Percentiles rank a stretch among this genome's conserved stretches.
Evolutionary conservation across 2,797 vertebrate species (phyloP).

Genomic region (Atherinosoma microstoma): DNA sequence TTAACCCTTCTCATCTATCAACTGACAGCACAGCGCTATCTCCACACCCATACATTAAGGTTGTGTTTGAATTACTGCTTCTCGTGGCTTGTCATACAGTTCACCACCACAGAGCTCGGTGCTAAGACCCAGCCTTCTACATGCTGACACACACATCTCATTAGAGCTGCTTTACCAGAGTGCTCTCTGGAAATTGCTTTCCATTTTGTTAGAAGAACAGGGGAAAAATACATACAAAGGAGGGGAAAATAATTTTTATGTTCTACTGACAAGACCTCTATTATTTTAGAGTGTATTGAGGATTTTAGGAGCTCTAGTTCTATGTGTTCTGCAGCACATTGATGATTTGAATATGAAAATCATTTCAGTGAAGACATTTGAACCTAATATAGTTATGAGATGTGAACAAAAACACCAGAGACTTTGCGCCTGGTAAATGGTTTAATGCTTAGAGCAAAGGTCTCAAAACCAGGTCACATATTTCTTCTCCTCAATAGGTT

Average conservation of each 20-base stretch:
- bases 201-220: constrained; percentile 41
- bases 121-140: constrained; percentile 32
- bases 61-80: constrained; percentile 46
- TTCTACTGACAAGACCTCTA: constrained; percentile 1
- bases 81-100: constrained; percentile 37
- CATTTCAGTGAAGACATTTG: not conserved
- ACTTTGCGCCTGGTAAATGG: constrained; percentile 7
- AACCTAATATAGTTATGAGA: constrained; percentile 14
- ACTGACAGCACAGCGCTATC: constrained; percentile 47
- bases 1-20: constrained; percentile 60
- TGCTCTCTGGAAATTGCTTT: constrained; percentile 34
- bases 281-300: not conserved
- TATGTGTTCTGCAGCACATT: not conserved
- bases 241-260: constrained; percentile 18
- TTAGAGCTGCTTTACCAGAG: constrained; percentile 41
- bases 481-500: constrained; percentile 17
- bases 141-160: constrained; percentile 47
- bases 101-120: constrained; percentile 41
- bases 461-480: constrained; percentile 48
- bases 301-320: constrained; percentile 19
- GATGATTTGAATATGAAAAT: constrained; percentile 1
- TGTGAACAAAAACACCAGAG: constrained; percentile 6
- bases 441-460: constrained; percentile 30
- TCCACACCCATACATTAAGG: constrained; percentile 58
- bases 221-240: not conserved